Conservation (phyloP, 53 echinoderm and acorn worm species). For the Hippasteria phrygiana region DNA sequence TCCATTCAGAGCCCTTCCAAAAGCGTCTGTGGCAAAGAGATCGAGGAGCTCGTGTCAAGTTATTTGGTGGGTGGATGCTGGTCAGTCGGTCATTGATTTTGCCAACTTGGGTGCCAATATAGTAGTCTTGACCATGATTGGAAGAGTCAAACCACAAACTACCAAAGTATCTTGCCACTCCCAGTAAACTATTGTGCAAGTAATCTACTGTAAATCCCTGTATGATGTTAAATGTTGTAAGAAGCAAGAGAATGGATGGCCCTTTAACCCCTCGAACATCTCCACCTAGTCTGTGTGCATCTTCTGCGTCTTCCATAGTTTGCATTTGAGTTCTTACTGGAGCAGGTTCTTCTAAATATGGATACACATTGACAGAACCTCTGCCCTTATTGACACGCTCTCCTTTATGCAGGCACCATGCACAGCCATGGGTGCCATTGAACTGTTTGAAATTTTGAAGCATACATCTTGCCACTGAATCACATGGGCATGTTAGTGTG, state of each 20-base stretch:
- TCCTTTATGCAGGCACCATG: slow-evolving; percentile 31
- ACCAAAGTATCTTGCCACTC: slow-evolving; percentile 2
- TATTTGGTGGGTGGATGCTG: too few species aligned
- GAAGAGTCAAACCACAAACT: slow-evolving; percentile 42
- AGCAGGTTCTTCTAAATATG: slow-evolving; percentile 4
- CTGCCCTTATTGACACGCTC: slow-evolving; percentile 34
- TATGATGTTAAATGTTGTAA: slow-evolving; percentile 43
- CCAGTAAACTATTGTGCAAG: slow-evolving; percentile 31
- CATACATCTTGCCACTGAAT: slow-evolving; percentile 67
- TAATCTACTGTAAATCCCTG: slow-evolving; percentile 55
- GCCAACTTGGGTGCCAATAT: neutral
- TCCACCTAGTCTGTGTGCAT: neutral
- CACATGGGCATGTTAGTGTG: slow-evolving; percentile 56
- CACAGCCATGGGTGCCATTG: slow-evolving; percentile 71
- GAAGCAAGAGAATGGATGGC: slow-evolving; percentile 8
- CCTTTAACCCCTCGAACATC: slow-evolving; percentile 12
- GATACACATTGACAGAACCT: slow-evolving; percentile 15
- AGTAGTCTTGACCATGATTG: slow-evolving; percentile 11
- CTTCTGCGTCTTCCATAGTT: neutral
- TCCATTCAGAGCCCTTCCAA: too few species aligned
- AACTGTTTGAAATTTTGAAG: slow-evolving; percentile 67
- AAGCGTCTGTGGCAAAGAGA: too few species aligned
- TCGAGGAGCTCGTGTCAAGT: too few species aligned
- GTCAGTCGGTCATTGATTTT: too few species aligned
- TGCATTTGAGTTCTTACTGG: neutral